A percentile compares a stretch with the other conserved stretches of the same genome.
These are phyloP conservation scores for Lomographa bimaculata DNA, from an alignment of 2,888 invertebrate genomes.

Conservation along the genomic window DNA sequence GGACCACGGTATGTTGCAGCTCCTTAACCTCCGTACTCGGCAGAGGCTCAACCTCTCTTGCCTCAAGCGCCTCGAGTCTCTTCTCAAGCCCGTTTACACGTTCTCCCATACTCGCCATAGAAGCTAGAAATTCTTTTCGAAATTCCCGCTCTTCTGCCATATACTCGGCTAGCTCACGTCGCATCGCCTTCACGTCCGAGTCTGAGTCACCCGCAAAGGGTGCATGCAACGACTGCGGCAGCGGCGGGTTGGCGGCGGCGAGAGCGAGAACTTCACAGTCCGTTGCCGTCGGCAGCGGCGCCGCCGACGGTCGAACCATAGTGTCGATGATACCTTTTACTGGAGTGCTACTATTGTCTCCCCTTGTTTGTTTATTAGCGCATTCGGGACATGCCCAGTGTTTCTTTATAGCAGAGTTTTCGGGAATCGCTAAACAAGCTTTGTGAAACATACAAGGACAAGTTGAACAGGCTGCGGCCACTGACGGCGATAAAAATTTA, in stretches of 20 bases:
- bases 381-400: constrained; percentile 6
- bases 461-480: neutral
- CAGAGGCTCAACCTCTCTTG: neutral
- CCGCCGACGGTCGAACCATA: too few species aligned
- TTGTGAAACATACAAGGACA: too few species aligned
- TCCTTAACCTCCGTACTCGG: neutral
- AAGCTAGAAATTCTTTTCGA: neutral
- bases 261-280: constrained; percentile 1
- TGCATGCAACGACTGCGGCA: too few species aligned
- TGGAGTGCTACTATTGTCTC: constrained; percentile 6
- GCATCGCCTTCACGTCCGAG: neutral
- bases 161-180: constrained; percentile 3
- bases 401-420: neutral
- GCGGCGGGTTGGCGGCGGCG: neutral
- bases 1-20: neutral
- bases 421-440: too few species aligned
- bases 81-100: constrained; percentile 1
- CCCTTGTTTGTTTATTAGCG: neutral
- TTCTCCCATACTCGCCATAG: neutral
- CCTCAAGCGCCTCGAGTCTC: constrained; percentile 2
- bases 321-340: too few species aligned
- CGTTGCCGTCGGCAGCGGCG: too few species aligned
- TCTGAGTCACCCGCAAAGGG: neutral
- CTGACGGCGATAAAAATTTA: neutral
- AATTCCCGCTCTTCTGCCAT: constrained; percentile 3